Base-by-base conservation (phyloP, 2,113 vertebrate genomes). In the Grammomys dolichurus region DNA sequence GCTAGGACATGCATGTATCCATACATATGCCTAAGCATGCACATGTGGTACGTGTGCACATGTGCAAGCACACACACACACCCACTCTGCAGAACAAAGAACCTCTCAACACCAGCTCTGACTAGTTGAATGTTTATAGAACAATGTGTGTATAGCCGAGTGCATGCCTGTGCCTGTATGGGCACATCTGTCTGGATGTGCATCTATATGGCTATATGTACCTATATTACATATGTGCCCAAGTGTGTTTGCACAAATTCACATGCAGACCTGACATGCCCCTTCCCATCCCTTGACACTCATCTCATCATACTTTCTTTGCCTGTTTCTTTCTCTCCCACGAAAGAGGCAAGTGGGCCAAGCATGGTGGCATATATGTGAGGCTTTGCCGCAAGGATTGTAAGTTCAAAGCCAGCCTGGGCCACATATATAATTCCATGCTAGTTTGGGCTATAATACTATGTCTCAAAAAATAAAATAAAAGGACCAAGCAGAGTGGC, bases 41-140 rank as follows among this genome's bases (percentile, higher is more conserved):
- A 7, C 46, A 36, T 4, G n/a, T 9, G 5, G 4, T 36, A 40
- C 28, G 8, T 14, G 26, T 4, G 13, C 20, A 0, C 70, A 24
- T 28, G 46, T 36, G 4, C 24, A 65, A 65, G 14, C 6, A n/a
- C 8, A 7, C 72, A 40, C 33, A n/a, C 92, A 24, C 54, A 19
- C 94, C 67, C 78, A 63, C 63, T 75, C 20, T 46, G n/a, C 95
- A 63, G 63, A 75, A 26, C 69, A 67, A 48, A 87, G 46, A 22
- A 22, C 28, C 72, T 92, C 51, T 67, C 54, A 73, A 51, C n/a
- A n/a, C 76, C 33, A 48, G 3, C 54, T 51, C 36, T 5, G 20
- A 31, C 54, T 46, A 10, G 16, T 1, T 28, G 40, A 72, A 10
- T 36, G 43, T 56, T 51, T 56, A 28, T 9, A 10, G 0, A 19